phyloP scores from a whole-genome alignment of 23 tunicate species.

The Aplidium turbinatum region DNA sequence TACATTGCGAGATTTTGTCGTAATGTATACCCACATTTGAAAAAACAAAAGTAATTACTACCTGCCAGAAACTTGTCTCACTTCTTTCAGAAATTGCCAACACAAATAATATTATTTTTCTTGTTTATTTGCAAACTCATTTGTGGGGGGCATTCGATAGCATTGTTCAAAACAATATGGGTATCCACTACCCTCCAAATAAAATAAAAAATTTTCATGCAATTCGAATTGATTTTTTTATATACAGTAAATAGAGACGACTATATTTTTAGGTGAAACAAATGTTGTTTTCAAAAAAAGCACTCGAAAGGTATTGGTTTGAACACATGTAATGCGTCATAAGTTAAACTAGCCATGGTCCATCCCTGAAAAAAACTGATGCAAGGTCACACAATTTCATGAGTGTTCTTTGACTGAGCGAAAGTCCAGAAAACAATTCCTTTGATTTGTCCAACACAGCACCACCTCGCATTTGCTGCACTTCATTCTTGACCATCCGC shows the following conservation, averaged over 20 bases:
- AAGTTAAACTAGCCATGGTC: too few relatives aligned
- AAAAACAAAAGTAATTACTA: background rate
- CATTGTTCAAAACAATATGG: background rate
- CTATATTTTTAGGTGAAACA: too few relatives aligned
- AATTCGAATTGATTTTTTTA: too few relatives aligned
- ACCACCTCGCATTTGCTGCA: slow-evolving; percentile 16
- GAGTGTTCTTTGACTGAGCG: too few relatives aligned
- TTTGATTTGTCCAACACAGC: background rate
- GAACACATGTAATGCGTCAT: too few relatives aligned
- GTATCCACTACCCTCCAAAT: too few relatives aligned
- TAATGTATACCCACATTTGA: background rate
- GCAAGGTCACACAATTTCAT: too few relatives aligned
- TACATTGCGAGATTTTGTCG: slow-evolving; percentile 6
- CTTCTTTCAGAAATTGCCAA: background rate
- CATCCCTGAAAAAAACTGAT: too few relatives aligned
- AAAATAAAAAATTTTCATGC: too few relatives aligned
- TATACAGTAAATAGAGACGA: too few relatives aligned
- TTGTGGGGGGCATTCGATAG: slow-evolving; percentile 3
- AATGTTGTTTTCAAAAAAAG: too few relatives aligned
- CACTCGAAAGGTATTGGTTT: too few relatives aligned
- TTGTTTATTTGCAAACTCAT: slow-evolving; percentile 2
- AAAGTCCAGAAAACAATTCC: slow-evolving; percentile 24
- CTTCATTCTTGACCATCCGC: slow-evolving; percentile 16
- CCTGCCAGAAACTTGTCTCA: background rate
- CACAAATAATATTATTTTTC: background rate